These are phyloP conservation scores for Cephalopachus bancanus DNA, from an alignment of 2,797 vertebrate species.

Conservation along the genomic window DNA sequence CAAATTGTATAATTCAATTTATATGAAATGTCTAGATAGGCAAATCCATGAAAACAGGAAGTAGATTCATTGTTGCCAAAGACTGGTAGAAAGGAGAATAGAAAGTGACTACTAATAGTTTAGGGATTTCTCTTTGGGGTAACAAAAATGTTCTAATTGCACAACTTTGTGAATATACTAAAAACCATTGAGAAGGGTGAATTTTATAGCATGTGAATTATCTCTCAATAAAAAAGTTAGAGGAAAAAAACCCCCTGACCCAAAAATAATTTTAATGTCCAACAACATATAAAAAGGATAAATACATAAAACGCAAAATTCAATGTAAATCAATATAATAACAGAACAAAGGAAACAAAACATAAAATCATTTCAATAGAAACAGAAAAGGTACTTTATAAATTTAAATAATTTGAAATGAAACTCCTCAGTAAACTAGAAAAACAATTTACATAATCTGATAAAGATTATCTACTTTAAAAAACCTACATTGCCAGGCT, in stretches of 20 bases:
- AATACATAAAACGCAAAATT: conserved; percentile 12
- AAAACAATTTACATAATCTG: conserved; percentile 21
- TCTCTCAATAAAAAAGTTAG: not conserved
- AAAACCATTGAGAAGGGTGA: conserved; percentile 27
- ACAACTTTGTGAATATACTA: conserved; percentile 39
- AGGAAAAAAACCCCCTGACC: not conserved
- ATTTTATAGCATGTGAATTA: conserved; percentile 17
- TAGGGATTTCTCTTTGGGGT: not conserved
- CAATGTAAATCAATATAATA: conserved; percentile 17
- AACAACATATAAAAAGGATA: conserved; percentile 41
- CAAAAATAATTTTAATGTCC: conserved; percentile 12
- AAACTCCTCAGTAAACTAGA: not conserved
- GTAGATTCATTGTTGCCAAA: not conserved
- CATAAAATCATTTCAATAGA: not conserved
- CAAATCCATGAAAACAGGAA: conserved; percentile 45
- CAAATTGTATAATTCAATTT: not conserved
- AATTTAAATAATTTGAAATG: too few relatives aligned
- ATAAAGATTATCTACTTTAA: conserved; percentile 19
- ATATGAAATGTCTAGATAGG: not conserved
- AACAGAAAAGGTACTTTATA: too few relatives aligned
- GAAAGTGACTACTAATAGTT: not conserved
- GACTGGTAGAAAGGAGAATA: not conserved
- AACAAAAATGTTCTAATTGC: conserved; percentile 1
- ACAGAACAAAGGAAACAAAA: not conserved
- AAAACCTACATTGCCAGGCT: not conserved